phyloP scores from a whole-genome alignment of 2,113 vertebrate genomes.

The Cyprinodon brontotheroides region DNA sequence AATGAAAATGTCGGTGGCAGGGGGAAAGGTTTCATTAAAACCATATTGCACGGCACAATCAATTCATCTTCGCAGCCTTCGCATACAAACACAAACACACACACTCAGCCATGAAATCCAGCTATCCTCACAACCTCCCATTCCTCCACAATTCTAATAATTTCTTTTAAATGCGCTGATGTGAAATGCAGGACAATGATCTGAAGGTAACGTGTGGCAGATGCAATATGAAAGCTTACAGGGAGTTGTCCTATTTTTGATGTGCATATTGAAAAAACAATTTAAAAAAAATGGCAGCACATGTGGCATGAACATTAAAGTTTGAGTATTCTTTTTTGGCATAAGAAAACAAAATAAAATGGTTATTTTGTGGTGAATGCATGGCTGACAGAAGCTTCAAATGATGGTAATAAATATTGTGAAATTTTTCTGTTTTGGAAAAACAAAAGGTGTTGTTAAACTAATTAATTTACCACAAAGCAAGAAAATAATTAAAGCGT shows the following conservation, averaged over 20 bases:
- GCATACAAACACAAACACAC: slow-evolving; percentile 18
- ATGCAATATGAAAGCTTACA: slow-evolving; percentile 29
- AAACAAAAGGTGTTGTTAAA: background rate
- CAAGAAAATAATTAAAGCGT: slow-evolving; percentile 15
- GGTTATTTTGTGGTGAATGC: background rate
- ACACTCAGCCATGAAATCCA: slow-evolving; percentile 14
- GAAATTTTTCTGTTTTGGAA: background rate
- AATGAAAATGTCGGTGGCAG: slow-evolving; percentile 60
- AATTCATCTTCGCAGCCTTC: slow-evolving; percentile 33
- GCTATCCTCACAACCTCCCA: slow-evolving; percentile 36
- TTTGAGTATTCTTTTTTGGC: background rate
- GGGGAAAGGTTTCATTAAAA: slow-evolving; percentile 64
- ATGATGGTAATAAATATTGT: slow-evolving; percentile 1
- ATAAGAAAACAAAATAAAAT: background rate
- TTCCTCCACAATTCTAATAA: slow-evolving; percentile 21
- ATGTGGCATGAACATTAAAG: background rate
- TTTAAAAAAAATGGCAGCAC: slow-evolving; percentile 1
- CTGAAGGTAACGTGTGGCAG: slow-evolving; percentile 8
- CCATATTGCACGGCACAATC: slow-evolving; percentile 52
- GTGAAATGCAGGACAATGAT: slow-evolving; percentile 35
- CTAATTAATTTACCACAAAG: slow-evolving; percentile 6
- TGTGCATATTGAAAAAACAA: background rate
- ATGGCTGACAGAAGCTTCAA: background rate
- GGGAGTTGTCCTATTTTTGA: background rate
- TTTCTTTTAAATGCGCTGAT: slow-evolving; percentile 45